Base-by-base conservation (phyloP, 2,113 vertebrate genomes). In the Ancistrus triradiatus region DNA sequence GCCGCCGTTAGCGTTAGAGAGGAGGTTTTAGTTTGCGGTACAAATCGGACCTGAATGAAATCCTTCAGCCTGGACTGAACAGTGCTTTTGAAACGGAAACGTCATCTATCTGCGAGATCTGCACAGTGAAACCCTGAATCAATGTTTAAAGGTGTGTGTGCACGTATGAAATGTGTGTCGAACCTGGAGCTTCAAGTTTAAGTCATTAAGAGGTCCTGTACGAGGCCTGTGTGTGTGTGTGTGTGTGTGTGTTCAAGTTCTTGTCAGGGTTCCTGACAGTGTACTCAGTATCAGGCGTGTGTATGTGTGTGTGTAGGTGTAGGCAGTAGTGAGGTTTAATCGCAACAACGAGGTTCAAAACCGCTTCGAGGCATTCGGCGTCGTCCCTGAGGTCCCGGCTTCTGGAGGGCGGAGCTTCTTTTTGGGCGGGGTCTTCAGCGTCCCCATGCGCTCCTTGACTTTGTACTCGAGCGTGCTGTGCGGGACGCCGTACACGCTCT, bases 381-480 rank as follows among this genome's bases (percentile, higher is more conserved):
- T 86, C 80, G 88, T 86, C 90, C 87, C 83, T 83, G 90, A 89
- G 80, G 87, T 86, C 81, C 87, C 89, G 87, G 89, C 89, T 84
- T 91, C 91, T 79, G 86, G 81, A 88, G 83, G 84, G 79, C 90
- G 90, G 79, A 91, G 90, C 76, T 96, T 98, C 88, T 95, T 98
- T 89, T 99, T 99, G 79, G 96, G 95, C 5, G 95, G 95, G 75
- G 91, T 96, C 90, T 99, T 99, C 85, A 99, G 81, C 53, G 91
- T 99, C 83, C 96, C 96, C 81, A 93, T 93, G 81, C 96, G 91
- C 83, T 99, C 96, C 81, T 99, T 99, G 71, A 99, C 93, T 91
- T 99, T 99, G 87, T 99, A 99, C 91, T 99, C 96, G 87, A 98
- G 94, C 89, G 96, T 99, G 93, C 96, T 99, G 87, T 99, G 96